Evolutionary conservation across 2,113 vertebrate species (phyloP).

Genomic region (Hydrochoerus hydrochaeris): DNA sequence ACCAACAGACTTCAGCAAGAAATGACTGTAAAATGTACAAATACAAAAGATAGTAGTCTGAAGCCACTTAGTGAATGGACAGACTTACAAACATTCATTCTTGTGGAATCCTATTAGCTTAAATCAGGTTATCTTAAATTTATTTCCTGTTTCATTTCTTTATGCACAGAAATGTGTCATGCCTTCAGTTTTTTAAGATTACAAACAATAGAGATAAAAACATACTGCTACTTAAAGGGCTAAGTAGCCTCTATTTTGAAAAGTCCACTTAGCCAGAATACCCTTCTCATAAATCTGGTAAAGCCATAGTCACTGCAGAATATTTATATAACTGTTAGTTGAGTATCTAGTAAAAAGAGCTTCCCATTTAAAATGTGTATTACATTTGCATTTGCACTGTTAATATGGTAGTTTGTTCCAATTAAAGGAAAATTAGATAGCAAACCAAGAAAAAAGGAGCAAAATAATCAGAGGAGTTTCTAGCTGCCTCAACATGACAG

Average conservation of each 20-base stretch:
- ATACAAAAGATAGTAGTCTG: not conserved
- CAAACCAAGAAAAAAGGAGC: conserved; percentile 17
- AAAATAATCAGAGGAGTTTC: not conserved
- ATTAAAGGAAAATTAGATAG: conserved; percentile 34
- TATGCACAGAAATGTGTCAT: not conserved
- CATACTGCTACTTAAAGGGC: not conserved
- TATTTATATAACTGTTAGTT: conserved; percentile 10
- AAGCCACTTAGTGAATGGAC: not conserved
- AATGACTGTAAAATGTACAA: not conserved
- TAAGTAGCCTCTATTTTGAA: conserved; percentile 19
- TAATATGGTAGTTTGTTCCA: conserved; percentile 1
- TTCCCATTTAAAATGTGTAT: conserved; percentile 33
- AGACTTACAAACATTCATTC: fast-evolving
- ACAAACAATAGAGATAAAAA: not conserved
- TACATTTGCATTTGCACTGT: not conserved
- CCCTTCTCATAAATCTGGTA: not conserved
- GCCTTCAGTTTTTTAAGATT: not conserved
- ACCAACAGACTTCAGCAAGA: not conserved
- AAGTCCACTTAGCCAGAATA: not conserved
- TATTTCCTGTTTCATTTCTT: not conserved
- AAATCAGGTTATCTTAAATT: not conserved
- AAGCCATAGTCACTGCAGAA: not conserved
- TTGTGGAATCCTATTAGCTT: not conserved
- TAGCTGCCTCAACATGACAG: not conserved
- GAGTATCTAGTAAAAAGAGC: conserved; percentile 12